Evolutionary conservation across 1,140 invertebrate genomes (phyloP).

Genomic region (Hetaerina americana): DNA sequence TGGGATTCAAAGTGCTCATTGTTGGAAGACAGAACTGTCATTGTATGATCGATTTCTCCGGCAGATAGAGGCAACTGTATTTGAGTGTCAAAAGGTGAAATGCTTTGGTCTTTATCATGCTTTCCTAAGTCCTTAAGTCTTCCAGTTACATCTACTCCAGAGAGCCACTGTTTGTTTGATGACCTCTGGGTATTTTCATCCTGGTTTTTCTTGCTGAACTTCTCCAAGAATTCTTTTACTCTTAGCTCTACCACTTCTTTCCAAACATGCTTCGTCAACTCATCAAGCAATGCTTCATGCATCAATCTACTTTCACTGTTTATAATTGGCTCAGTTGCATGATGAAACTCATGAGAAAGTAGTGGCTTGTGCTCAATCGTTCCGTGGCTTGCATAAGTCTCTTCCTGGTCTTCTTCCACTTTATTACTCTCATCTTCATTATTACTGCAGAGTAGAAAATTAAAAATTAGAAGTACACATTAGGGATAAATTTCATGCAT

Average conservation of each 20-base stretch:
- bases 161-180: background rate
- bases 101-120: too few relatives aligned
- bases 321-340: background rate
- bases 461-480: too few relatives aligned
- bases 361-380: background rate
- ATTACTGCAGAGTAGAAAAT: too few relatives aligned
- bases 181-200: background rate
- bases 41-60: too few relatives aligned
- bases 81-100: background rate
- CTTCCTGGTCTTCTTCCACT: background rate
- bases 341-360: background rate
- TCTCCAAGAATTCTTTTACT: background rate
- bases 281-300: background rate
- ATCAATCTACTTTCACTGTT: background rate
- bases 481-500: too few relatives aligned
- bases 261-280: background rate
- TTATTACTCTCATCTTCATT: too few relatives aligned
- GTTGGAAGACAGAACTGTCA: background rate
- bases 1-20: background rate
- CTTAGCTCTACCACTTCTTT: background rate
- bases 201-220: too few relatives aligned
- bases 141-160: background rate
- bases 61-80: background rate
- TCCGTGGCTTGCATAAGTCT: background rate
- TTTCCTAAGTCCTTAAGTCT: too few relatives aligned